These are phyloP conservation scores for Ophion slaviceki DNA, from an alignment of 2,888 invertebrate species.

Conservation along the genomic window DNA sequence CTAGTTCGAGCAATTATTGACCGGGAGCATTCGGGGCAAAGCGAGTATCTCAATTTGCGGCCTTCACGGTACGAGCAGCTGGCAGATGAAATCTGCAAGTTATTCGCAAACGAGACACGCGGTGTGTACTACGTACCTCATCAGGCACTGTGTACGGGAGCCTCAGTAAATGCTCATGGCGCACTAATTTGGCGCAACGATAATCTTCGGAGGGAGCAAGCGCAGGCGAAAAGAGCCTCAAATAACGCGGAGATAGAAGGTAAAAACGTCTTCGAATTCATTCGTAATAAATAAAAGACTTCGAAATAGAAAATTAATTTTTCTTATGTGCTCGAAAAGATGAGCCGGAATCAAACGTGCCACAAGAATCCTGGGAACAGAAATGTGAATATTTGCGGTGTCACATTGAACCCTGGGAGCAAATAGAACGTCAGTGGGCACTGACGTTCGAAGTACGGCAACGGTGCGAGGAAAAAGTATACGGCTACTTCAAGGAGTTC, in stretches of 20 bases:
- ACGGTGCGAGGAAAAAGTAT: constrained; percentile 1
- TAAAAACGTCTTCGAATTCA: background rate
- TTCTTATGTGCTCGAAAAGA: too few relatives aligned
- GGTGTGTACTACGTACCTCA: constrained; percentile 2
- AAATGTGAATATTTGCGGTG: background rate
- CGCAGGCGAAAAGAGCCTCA: constrained; percentile 2
- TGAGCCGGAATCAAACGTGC: too few relatives aligned
- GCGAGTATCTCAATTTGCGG: background rate
- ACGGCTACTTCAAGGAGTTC: constrained; percentile 7
- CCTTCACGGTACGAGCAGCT: constrained; percentile 4
- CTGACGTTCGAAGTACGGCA: constrained; percentile 2
- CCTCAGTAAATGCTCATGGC: background rate
- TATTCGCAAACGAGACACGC: constrained; percentile 1
- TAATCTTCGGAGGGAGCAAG: constrained; percentile 5
- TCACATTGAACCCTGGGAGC: constrained; percentile 2
- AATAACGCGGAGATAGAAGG: background rate
- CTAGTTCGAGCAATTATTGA: constrained; percentile 4
- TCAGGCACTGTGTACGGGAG: background rate
- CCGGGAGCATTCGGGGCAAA: constrained; percentile 1
- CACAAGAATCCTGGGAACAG: background rate
- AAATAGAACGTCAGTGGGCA: constrained; percentile 10
- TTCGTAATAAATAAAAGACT: too few relatives aligned
- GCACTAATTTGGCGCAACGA: constrained; percentile 5
- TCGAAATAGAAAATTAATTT: too few relatives aligned
- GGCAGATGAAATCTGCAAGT: background rate